These are phyloP conservation scores for Tetramorium alpestre DNA, from an alignment of 1,140 invertebrate species.

Conservation along the genomic window DNA sequence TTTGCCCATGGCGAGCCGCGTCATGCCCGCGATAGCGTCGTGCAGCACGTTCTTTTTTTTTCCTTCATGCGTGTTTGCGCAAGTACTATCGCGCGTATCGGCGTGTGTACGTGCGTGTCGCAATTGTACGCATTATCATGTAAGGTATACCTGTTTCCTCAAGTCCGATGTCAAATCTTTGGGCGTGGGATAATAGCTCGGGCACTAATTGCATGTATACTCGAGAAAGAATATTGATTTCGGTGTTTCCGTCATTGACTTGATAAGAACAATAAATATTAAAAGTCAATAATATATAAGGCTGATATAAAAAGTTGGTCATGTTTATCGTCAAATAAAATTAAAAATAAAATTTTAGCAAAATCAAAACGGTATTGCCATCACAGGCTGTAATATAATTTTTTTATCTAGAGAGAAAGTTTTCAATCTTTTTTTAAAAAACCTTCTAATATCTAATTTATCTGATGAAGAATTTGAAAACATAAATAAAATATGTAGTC, in stretches of 20 bases:
- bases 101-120: constrained; percentile 22
- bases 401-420: background rate
- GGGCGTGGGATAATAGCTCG: constrained; percentile 80
- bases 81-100: constrained; percentile 38
- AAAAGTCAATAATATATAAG: background rate
- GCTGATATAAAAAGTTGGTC: background rate
- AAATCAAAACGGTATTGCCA: background rate
- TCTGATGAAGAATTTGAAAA: background rate
- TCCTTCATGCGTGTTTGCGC: constrained; percentile 21
- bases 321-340: background rate
- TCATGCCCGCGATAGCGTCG: background rate
- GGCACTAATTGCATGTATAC: background rate
- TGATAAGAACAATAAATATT: background rate
- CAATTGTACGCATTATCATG: constrained; percentile 40
- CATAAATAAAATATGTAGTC: background rate
- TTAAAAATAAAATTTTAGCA: background rate
- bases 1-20: constrained; percentile 12
- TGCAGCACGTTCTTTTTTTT: constrained; percentile 48
- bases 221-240: background rate
- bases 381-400: background rate
- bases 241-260: background rate
- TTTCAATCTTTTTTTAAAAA: background rate
- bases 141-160: constrained; percentile 76
- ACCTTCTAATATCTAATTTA: background rate
- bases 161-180: constrained; percentile 81